Percentiles rank a stretch among this genome's conserved stretches.
phyloP scores from a whole-genome alignment of 2,888 invertebrate genomes.

The Hedychridium roseum region DNA sequence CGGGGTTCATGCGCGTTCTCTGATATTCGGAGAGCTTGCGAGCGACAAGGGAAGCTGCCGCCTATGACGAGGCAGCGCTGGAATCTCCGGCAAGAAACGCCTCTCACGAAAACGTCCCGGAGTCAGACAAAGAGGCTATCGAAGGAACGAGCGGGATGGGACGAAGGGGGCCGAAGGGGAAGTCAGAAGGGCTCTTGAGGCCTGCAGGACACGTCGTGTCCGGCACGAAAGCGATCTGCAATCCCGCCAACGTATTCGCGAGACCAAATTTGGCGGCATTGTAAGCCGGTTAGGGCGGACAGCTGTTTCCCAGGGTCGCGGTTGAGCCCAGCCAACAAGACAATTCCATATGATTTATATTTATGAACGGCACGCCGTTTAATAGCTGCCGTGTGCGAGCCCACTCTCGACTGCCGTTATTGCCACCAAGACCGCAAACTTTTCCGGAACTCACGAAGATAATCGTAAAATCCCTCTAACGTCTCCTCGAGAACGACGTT shows the following conservation, averaged over 20 bases:
- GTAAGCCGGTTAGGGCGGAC: slow-evolving; percentile 41
- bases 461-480: too few species aligned
- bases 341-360: slow-evolving; percentile 59
- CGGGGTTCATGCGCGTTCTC: too few species aligned
- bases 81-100: slow-evolving; percentile 22
- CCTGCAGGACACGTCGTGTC: slow-evolving; percentile 24
- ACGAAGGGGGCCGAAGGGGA: slow-evolving; percentile 4
- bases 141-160: not conserved
- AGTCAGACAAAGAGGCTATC: not conserved
- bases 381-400: slow-evolving; percentile 53
- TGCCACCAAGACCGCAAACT: too few species aligned
- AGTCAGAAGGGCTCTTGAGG: slow-evolving; percentile 5
- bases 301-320: slow-evolving; percentile 51
- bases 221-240: slow-evolving; percentile 37
- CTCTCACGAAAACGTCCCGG: slow-evolving; percentile 17
- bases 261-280: slow-evolving; percentile 51
- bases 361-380: slow-evolving; percentile 56
- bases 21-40: too few species aligned
- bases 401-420: too few species aligned
- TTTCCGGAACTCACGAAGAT: too few species aligned
- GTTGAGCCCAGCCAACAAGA: slow-evolving; percentile 43
- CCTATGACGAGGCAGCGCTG: slow-evolving; percentile 4
- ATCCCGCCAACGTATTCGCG: slow-evolving; percentile 40
- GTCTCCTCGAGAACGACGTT: too few species aligned
- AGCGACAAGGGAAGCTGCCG: not conserved